phyloP scores from a whole-genome alignment of 1,140 invertebrate genomes.

The Geopemphigus sp. region DNA sequence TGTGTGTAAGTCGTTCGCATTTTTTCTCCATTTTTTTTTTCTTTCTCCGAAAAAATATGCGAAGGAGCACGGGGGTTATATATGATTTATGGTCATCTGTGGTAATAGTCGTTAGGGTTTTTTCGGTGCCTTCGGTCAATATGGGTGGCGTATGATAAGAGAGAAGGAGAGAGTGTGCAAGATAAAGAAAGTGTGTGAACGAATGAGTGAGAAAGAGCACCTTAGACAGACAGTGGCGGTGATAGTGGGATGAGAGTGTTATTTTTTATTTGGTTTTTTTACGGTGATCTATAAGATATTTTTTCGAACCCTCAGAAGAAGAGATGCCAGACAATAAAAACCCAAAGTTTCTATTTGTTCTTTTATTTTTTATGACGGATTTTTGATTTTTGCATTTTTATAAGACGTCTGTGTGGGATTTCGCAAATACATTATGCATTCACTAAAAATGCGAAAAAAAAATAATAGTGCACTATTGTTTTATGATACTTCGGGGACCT shows the following conservation, averaged over 20 bases:
- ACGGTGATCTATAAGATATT: conserved; percentile 16
- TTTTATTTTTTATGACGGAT: conserved; percentile 17
- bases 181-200: background rate
- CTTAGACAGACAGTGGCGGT: background rate
- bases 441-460: conserved; percentile 3
- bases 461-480: conserved; percentile 33
- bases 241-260: background rate
- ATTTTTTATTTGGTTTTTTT: conserved; percentile 24
- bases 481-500: conserved; percentile 33
- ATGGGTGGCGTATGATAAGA: conserved; percentile 45
- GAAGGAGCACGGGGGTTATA: conserved; percentile 21
- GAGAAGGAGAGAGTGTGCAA: background rate
- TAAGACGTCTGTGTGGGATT: conserved; percentile 13
- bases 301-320: background rate
- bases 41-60: conserved; percentile 28
- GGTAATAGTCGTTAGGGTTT: conserved; percentile 47
- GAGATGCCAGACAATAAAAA: conserved; percentile 25
- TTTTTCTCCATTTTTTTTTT: conserved; percentile 29
- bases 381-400: conserved; percentile 48
- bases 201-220: background rate
- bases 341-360: background rate
- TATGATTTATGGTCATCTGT: conserved; percentile 48
- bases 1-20: conserved; percentile 2
- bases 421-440: conserved; percentile 22
- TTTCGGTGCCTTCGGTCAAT: conserved; percentile 39